Conservation (phyloP, 2,888 invertebrate genomes). For the Drepana falcataria region DNA sequence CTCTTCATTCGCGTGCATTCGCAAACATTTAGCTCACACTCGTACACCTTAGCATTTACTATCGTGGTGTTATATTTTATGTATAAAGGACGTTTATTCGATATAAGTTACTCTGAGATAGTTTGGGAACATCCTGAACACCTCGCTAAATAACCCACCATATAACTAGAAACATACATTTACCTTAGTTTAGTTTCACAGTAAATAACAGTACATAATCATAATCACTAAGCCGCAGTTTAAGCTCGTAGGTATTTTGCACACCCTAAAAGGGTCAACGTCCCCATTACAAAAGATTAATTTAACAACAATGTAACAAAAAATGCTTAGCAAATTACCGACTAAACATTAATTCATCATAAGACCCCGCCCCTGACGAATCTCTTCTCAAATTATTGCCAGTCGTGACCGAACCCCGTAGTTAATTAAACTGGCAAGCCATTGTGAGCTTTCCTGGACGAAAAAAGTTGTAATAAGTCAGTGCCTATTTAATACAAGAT, state of each 20-base stretch:
- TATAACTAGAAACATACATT: too few relatives aligned
- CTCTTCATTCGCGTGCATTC: too few relatives aligned
- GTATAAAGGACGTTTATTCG: too few relatives aligned
- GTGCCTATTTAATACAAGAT: neutral
- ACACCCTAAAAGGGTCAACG: constrained; percentile 26
- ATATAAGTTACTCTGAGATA: too few relatives aligned
- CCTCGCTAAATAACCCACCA: too few relatives aligned
- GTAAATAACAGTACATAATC: neutral
- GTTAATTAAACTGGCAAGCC: constrained; percentile 28
- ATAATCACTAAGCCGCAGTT: constrained; percentile 19
- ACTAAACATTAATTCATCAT: constrained; percentile 57
- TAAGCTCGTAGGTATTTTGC: constrained; percentile 9
- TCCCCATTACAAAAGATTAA: constrained; percentile 38
- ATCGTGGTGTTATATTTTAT: too few relatives aligned
- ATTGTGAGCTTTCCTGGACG: constrained; percentile 13
- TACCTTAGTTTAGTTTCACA: too few relatives aligned
- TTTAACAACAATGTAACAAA: constrained; percentile 40
- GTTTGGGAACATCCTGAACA: too few relatives aligned
- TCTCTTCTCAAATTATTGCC: constrained; percentile 32
- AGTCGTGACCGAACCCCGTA: constrained; percentile 39
- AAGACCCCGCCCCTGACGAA: constrained; percentile 46
- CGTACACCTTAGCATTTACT: too few relatives aligned
- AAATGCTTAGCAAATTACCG: constrained; percentile 54
- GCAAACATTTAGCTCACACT: too few relatives aligned
- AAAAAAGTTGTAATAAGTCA: constrained; percentile 10